These are phyloP conservation scores for Gopherus flavomarginatus DNA, from an alignment of 2,113 vertebrate species.

Conservation along the genomic window DNA sequence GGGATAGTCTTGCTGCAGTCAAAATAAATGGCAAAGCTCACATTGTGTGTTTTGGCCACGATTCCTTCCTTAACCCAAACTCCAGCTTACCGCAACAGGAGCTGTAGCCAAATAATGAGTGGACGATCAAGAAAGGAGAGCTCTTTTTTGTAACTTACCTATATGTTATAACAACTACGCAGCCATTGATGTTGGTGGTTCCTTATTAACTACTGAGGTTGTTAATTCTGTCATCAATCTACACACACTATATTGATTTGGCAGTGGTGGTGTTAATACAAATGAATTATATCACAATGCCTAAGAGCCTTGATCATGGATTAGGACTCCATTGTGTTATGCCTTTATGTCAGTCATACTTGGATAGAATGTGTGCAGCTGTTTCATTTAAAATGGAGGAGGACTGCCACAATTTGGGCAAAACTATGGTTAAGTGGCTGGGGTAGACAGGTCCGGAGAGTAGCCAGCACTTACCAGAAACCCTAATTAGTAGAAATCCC, in stretches of 20 bases:
- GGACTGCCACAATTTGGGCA: constrained; percentile 57
- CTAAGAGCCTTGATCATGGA: not conserved
- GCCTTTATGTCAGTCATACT: constrained; percentile 39
- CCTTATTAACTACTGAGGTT: constrained; percentile 3
- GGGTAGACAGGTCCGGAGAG: constrained; percentile 49
- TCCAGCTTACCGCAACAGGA: not conserved
- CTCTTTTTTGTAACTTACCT: not conserved
- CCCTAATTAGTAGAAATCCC: constrained; percentile 75
- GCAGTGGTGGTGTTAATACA: not conserved
- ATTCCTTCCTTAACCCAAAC: not conserved
- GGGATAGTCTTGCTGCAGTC: not conserved
- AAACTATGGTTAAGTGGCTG: constrained; percentile 44
- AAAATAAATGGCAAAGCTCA: not conserved
- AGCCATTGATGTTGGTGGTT: constrained; percentile 16
- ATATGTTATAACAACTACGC: not conserved
- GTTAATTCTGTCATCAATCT: constrained; percentile 19
- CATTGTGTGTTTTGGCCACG: not conserved
- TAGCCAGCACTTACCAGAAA: constrained; percentile 60
- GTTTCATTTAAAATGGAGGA: constrained; percentile 65
- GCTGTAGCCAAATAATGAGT: not conserved
- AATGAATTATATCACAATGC: not conserved
- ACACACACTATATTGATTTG: constrained; percentile 12
- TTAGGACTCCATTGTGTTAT: not conserved
- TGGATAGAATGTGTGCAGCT: constrained; percentile 48
- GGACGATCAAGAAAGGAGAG: not conserved